These are phyloP conservation scores for Dipodomys stephensi DNA, from an alignment of 2,113 vertebrate genomes.

Conservation along the genomic window DNA sequence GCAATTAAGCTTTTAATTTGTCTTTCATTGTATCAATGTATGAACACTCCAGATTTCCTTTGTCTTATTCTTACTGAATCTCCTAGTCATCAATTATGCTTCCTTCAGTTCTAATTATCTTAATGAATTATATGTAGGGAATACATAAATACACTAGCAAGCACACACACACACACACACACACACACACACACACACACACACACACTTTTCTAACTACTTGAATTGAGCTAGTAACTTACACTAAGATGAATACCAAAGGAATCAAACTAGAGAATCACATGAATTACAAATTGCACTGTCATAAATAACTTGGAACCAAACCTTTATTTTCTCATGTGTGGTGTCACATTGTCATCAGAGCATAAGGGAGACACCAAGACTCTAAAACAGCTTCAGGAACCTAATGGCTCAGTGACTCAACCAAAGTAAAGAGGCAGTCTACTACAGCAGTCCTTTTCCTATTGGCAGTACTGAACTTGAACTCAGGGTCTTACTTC, in stretches of 20 bases:
- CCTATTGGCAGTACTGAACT: background rate
- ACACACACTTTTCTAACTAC: background rate
- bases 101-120: constrained; percentile 38
- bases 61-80: constrained; percentile 36
- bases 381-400: background rate
- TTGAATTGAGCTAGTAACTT: background rate
- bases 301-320: background rate
- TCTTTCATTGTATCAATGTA: background rate
- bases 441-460: too few species aligned
- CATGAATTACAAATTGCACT: background rate
- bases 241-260: constrained; percentile 24
- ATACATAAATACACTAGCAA: background rate
- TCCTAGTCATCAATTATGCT: constrained; percentile 22
- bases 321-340: background rate
- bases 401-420: background rate
- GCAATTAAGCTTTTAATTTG: constrained; percentile 60
- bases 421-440: too few species aligned
- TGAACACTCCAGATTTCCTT: constrained; percentile 60
- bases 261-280: background rate
- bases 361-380: background rate
- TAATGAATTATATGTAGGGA: constrained; percentile 4
- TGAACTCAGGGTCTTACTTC: too few species aligned
- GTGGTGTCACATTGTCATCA: background rate
- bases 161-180: background rate
- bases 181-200: background rate